Evolutionary conservation across 2,797 vertebrate genomes (phyloP).

Genomic region (Oryzias dopingdopingensis): DNA sequence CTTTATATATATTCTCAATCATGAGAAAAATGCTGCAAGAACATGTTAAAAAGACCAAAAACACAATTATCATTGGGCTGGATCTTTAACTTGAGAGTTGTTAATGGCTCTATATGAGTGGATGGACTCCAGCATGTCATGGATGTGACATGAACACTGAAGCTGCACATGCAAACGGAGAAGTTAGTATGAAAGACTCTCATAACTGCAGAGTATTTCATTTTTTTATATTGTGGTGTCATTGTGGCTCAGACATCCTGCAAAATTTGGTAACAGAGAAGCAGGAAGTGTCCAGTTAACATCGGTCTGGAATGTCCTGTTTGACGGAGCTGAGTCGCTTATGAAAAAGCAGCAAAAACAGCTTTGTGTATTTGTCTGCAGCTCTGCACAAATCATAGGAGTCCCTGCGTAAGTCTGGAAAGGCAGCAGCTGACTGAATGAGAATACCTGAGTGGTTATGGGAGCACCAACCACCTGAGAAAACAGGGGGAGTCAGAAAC

Average conservation of each 20-base stretch:
- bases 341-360: background rate
- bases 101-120: slow-evolving; percentile 7
- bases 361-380: slow-evolving; percentile 1
- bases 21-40: no score
- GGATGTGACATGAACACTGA: background rate
- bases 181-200: slow-evolving; percentile 11
- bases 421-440: slow-evolving; percentile 19
- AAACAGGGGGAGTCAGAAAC: slow-evolving; percentile 51
- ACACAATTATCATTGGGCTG: no score
- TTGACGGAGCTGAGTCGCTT: background rate
- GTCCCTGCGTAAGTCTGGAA: slow-evolving; percentile 12
- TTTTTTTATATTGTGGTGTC: background rate
- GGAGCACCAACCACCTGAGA: slow-evolving; percentile 78
- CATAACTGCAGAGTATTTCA: slow-evolving; percentile 24
- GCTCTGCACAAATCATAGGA: slow-evolving; percentile 32
- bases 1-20: no score
- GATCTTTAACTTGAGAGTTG: background rate
- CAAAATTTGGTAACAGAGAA: slow-evolving; percentile 5
- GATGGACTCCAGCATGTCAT: background rate
- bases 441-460: slow-evolving; percentile 81
- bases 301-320: slow-evolving; percentile 43
- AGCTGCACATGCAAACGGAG: slow-evolving; percentile 8
- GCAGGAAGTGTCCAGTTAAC: slow-evolving; percentile 25
- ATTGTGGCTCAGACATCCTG: background rate
- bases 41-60: no score